Base-by-base conservation (phyloP, 2,888 invertebrate species). In the Dynastes maya region DNA sequence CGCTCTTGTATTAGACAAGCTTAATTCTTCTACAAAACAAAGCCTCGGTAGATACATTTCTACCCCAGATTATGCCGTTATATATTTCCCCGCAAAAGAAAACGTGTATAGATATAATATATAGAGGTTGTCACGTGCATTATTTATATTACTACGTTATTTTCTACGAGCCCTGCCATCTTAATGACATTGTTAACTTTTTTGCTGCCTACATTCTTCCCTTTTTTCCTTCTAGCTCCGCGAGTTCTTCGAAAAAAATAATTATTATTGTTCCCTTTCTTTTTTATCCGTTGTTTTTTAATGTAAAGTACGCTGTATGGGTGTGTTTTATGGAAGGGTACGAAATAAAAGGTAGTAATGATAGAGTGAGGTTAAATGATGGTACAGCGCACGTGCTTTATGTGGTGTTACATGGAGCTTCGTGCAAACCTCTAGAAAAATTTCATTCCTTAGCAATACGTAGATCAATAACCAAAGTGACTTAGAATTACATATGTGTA, bases 11-110 rank as follows among this genome's bases (percentile, higher is more conserved):
- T 87, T 87, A 87, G 86, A 86, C 85, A 83, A 83, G 86, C 88
- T 87, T 88, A 87, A 88, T 88, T 87, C 87, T 84, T 87, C 85
- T 85, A 85, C 85, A 86, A 87, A 88, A 88, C 87, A 88, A 87
- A 86, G 85, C 85, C 84, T 82, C 83, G 83, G 83, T 84, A 86
- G 86, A 87, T 86, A 87, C 87, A 87, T 86, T 87, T 86, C 87
- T 85, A 84, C 87, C 87, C 86, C 85, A 86, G 86, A 87, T 87
- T 88, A 87, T 86, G 83, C 86, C 82, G 83, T 85, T 86, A 85
- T 86, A 87, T 87, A 87, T 85, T 84, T 86, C 82, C 85, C 85
- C 84, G 83, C 84, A 84, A 83, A 83, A 84, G 84, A 84, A 84
- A 84, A 85, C 86, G 85, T 86, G 85, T 85, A 85, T 85, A 84